Evolutionary conservation across 2,797 vertebrate genomes (phyloP), one percentile per base, ranked within the genome.

Genomic region (Tympanoctomys barrerae): DNA sequence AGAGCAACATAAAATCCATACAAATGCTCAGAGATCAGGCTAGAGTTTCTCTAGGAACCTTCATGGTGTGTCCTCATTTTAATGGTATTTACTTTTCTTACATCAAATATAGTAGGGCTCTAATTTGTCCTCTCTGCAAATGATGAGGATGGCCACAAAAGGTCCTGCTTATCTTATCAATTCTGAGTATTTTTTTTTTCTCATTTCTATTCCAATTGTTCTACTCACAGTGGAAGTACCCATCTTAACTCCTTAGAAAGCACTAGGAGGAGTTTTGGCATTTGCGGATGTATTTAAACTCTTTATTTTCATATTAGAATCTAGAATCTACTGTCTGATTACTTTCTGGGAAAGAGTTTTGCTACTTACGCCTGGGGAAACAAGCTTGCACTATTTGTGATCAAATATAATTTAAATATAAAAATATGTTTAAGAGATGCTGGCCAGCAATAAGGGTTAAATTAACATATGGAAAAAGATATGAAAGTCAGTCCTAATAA

Each of bases 1-100:
- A 70, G 80, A 94, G 61, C 94, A 71, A 97, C 28, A 96, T 96
- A 89, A 97, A 98, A 97, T 97, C 96, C 89, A 97, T 93, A 80
- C 94, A 98, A 96, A 95, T 96, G 83, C 95, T 94, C 62, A 64
- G 89, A 98, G 86, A 94, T 2, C 59, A 97, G 95, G 62, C 96
- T 93, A 97, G 96, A 97, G 68, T 97, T 97, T 98, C 80, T 90
- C 54, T 22, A 97, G 94, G 59, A 96, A 98, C 70, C 64, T 82
- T 85, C 68, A 82, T 81, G 75, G 66, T 87, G 87, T 96, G 98
- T 96, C 93, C 54, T 94, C 78, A 10, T 81, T 91, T 85, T 91
- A 82, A 86, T 84, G 93, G 57, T 71, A 10, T 96, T 95, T 81
- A 70, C 26, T 39, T 94, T 98, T 97, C 95, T 66, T 57, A 26